Base-by-base conservation (phyloP, 2,113 vertebrate species). In the Odontophorus gujanensis region DNA sequence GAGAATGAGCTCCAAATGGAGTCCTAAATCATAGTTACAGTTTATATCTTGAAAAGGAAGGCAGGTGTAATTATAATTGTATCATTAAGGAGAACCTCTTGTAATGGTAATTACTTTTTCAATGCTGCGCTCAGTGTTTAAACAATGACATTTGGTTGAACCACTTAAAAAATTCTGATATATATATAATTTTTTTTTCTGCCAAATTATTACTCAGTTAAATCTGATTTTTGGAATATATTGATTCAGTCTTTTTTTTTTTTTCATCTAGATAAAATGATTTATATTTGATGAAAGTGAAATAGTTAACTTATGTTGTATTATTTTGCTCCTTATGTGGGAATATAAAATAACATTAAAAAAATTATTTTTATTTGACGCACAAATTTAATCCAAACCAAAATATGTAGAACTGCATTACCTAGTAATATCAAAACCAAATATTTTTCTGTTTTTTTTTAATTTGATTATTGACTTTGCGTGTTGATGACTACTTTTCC, bases 11-110 rank as follows among this genome's bases (percentile, higher is more conserved):
- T 87, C 67, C 30, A 83, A 91, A 59, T 71, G 76, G 47, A 80
- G 11, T 42, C 62, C 24, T 87, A 82, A 80, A 73, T 82, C 67
- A 80, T 42, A 63, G 45, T 34, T 43, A 57, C 30, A 75, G 59
- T 78, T 77, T 76, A 5, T 71, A 26, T 85, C 25, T 43, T 62
- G 32, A 73, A 88, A 89, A 55, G 48, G 61, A 85, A 77, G 63
- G 69, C n/a, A 87, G 75, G 66, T 82, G 20, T 89, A 79, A 80
- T 82, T 92, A 38, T n/a, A 71, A 32, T 90, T 42, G 58, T 90
- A 30, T 53, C 34, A 51, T 93, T 82, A 66, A 87, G 16, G 8
- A 81, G 26, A 81, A 43, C 4, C 11, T 87, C 92, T 81, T 91
- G 38, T 92, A 85, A 40, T 40, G 59, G 28, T 80, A 26, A 63